A percentile compares a stretch with the other conserved stretches of the same genome.
Conservation (phyloP, 2,888 invertebrate genomes). For the Mallateleia sp. region DNA sequence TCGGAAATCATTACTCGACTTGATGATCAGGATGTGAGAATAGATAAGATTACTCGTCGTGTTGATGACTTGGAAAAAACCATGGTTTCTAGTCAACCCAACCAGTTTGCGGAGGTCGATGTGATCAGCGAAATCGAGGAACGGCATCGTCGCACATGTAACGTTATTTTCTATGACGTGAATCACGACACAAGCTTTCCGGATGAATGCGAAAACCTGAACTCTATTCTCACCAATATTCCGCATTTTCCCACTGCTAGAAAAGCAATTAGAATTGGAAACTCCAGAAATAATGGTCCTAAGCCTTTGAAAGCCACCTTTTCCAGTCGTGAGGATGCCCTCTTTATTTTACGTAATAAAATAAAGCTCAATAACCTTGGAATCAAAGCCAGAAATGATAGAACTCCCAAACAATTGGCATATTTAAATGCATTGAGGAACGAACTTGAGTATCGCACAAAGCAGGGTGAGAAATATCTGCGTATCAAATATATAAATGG, state of each 20-base stretch:
- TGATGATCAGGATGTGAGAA: no score
- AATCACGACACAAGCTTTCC: not conserved
- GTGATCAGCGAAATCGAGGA: not conserved
- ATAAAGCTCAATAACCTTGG: not conserved
- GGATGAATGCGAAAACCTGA: not conserved
- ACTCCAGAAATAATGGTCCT: no score
- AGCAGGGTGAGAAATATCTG: not conserved
- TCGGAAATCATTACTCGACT: no score
- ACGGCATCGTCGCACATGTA: not conserved
- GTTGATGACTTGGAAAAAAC: no score
- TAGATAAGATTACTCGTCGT: no score
- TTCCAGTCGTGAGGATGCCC: not conserved
- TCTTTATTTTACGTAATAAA: not conserved
- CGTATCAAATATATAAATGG: not conserved
- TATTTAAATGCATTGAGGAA: not conserved
- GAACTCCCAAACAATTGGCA: not conserved
- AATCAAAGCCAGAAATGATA: not conserved
- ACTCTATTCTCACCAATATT: not conserved
- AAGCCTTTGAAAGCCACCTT: no score
- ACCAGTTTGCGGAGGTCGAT: no score
- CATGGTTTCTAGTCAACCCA: no score
- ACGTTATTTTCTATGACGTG: slow-evolving; percentile 9
- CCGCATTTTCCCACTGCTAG: not conserved
- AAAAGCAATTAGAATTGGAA: no score
- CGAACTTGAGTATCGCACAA: not conserved